A percentile compares a stretch with the other conserved stretches of the same genome.
Conservation (phyloP, 2,888 invertebrate genomes). For the Cremastinae sp. region DNA sequence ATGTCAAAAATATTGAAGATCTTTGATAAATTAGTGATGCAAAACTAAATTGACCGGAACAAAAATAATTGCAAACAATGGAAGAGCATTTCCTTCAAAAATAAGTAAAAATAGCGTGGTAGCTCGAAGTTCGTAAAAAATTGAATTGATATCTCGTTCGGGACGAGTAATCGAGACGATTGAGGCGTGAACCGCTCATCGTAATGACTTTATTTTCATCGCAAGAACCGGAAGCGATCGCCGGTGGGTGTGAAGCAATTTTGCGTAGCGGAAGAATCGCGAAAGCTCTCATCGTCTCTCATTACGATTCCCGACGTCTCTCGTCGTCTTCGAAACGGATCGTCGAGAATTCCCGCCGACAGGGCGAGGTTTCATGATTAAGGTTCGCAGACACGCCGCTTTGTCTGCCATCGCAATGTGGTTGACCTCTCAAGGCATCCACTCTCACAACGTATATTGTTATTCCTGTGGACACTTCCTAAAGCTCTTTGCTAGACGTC, state of each 20-base stretch:
- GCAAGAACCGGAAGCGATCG: conserved; percentile 46
- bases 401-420: not conserved
- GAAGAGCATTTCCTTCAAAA: no score
- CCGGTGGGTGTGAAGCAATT: conserved; percentile 35
- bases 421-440: conserved; percentile 40
- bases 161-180: conserved; percentile 20
- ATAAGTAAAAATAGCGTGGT: no score
- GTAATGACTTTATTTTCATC: conserved; percentile 36
- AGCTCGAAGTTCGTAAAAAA: not conserved
- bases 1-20: no score
- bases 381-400: not conserved
- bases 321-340: conserved; percentile 53
- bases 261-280: not conserved
- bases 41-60: no score
- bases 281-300: conserved; percentile 6
- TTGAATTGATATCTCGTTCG: conserved; percentile 33
- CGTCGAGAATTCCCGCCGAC: conserved; percentile 51
- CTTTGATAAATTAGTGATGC: no score
- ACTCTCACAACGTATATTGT: conserved; percentile 49
- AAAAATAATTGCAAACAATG: no score
- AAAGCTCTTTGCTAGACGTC: conserved; percentile 44
- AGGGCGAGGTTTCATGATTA: conserved; percentile 28
- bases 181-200: conserved; percentile 39
- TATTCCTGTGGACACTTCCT: conserved; percentile 50
- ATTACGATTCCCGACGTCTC: conserved; percentile 59